These are phyloP conservation scores for Sarcophaga carnaria DNA, from an alignment of 2,888 invertebrate species.

Conservation along the genomic window DNA sequence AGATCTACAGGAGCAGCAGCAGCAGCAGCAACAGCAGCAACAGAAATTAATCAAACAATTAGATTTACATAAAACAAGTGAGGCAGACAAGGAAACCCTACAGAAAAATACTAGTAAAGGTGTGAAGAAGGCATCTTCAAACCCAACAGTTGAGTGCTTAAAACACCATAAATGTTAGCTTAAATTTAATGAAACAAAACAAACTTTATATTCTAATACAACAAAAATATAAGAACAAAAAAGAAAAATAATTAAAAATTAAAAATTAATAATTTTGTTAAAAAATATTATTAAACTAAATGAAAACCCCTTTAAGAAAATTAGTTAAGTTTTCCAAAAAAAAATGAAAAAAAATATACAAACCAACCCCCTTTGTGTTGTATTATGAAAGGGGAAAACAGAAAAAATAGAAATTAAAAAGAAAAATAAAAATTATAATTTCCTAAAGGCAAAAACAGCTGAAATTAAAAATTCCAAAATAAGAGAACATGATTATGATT, in stretches of 20 bases:
- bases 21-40: constrained; percentile 17
- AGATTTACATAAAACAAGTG: constrained; percentile 57
- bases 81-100: constrained; percentile 69
- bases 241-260: constrained; percentile 1
- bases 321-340: constrained; percentile 66
- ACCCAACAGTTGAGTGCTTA: constrained; percentile 44
- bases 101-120: constrained; percentile 60
- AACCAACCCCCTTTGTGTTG: constrained; percentile 28
- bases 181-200: constrained; percentile 57
- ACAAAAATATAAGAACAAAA: constrained; percentile 35
- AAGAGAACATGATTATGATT: constrained; percentile 1
- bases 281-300: constrained; percentile 50
- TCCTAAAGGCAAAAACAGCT: constrained; percentile 1
- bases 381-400: not conserved
- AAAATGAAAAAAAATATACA: constrained; percentile 25
- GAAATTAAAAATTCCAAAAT: constrained; percentile 1
- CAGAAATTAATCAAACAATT: constrained; percentile 34
- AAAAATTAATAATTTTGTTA: constrained; percentile 52
- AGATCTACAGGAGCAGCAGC: constrained; percentile 14
- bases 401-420: not conserved
- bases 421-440: not conserved
- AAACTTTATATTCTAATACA: constrained; percentile 52
- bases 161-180: constrained; percentile 68
- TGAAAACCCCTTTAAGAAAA: constrained; percentile 47
- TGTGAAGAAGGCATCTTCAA: constrained; percentile 42